Percentiles rank a stretch among this genome's conserved stretches.
Evolutionary conservation across 2,113 vertebrate species (phyloP).

Genomic region (Semnopithecus entellus): DNA sequence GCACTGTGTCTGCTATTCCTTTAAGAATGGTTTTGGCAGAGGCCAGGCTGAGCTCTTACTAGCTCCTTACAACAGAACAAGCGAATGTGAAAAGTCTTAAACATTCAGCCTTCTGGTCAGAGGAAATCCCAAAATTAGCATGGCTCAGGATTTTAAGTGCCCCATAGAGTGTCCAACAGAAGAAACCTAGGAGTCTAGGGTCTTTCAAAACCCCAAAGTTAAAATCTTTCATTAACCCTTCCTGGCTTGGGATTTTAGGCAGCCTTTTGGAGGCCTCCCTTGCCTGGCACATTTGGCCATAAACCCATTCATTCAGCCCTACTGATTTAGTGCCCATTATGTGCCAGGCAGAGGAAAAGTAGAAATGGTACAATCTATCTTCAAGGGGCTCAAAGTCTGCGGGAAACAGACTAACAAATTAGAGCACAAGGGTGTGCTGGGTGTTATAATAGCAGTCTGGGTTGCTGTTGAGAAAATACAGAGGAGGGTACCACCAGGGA

Average conservation of each 20-base stretch:
- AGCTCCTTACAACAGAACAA: not conserved
- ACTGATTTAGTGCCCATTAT: not conserved
- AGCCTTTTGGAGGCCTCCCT: not conserved
- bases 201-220: not conserved
- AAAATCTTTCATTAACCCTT: not conserved
- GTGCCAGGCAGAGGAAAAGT: not conserved
- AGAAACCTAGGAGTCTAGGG: not conserved
- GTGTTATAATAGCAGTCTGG: accelerated
- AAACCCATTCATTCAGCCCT: not conserved
- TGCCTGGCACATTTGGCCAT: not conserved
- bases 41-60: not conserved
- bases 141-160: not conserved
- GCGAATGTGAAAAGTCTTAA: not conserved
- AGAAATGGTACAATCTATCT: not conserved
- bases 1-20: not conserved
- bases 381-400: not conserved
- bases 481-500: no score
- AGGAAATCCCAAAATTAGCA: not conserved
- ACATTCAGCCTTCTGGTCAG: not conserved
- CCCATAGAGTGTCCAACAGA: not conserved
- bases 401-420: not conserved
- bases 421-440: accelerated
- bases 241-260: not conserved
- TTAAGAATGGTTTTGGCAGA: not conserved
- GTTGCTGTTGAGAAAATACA: not conserved